Evolutionary conservation across 2,888 invertebrate species (phyloP), one percentile per base, ranked within the genome.

Genomic region (Lasioglossum zephyrum): DNA sequence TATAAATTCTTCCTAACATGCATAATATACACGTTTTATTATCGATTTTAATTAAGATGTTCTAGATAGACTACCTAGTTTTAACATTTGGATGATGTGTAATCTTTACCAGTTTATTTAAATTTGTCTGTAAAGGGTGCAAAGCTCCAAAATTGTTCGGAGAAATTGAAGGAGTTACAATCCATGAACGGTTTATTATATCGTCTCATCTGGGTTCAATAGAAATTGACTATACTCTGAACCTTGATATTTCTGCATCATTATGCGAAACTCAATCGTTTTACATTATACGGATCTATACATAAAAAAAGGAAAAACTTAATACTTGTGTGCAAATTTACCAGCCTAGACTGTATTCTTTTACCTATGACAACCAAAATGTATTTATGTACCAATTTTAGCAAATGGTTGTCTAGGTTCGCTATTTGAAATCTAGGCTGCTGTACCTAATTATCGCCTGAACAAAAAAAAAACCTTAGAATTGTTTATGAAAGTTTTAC

Each of bases 341-440:
- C 82, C 92, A 93, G 94, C 92, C 93, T 93, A 92, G 94, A 92
- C 80, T 84, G 86, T 91, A 88, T 91, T 89, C 41, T 87, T 89
- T 87, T 91, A 88, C 93, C 93, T 90, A 89, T 76, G 93, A 92
- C 93, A 94, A 94, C 93, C 92, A 81, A 86, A 85, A 84, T 88
- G 83, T 90, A 76, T 88, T 81, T 87, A 70, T 80, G 73, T 85
- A 86, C 81, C 85, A 81, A 84, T 47, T 84, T 88, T 84, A 85
- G 82, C 84, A 84, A 90, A 91, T 82, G 94, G 94, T 94, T 94
- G 94, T 93, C 93, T 91, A 88, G 93, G 94, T 92, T 89, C 88
- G 85, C 86, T 92, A 89, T 92, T 70, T 92, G 70, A 84, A 86
- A 92, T 93, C 94, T 93, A 93, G 93, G 94, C 94, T 94, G 94